Evolutionary conservation across 2,113 vertebrate genomes (phyloP), one percentile per base, ranked within the genome.

Genomic region (Orientallactaga bullata): DNA sequence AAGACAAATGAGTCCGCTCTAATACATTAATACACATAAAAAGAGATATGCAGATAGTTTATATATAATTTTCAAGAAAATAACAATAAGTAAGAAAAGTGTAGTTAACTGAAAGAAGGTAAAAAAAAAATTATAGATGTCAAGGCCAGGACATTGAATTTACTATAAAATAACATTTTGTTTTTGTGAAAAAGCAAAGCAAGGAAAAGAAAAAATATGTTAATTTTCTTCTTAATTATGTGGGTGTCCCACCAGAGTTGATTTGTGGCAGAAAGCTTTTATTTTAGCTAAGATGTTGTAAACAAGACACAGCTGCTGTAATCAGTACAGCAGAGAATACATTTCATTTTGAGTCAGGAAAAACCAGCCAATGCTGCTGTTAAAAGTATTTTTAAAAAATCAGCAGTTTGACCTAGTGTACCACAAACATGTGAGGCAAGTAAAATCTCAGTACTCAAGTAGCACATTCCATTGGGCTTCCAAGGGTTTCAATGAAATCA

Each of bases 271-370:
- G 84, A 95, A 81, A 93, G 30, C 78, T 61, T 84, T 86, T 91
- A 81, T 83, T 96, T 96, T 84, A 87, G 58, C 60, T 72, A 95
- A 88, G 60, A 89, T 92, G 90, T 87, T 69, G 15, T 95, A 93
- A 95, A 77, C 69, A 95, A 93, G 94, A 85, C 81, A 83, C 89
- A 96, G 80, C 83, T 95, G 80, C 55, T 92, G 42, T n/a, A 68
- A 89, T 95, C 37, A 80, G 72, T 87, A 91, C 82, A 96, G 71
- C 65, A 90, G 69, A 78, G 84, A 95, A 86, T 65, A 82, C 26
- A 94, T 91, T 95, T 96, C 35, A 93, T 90, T 47, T 58, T 63
- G 26, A 96, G 37, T 94, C 71, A 93, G 28, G 91, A 91, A 85
- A 10, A 20, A 66, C 82, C 74, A 79, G 20, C 58, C n/a, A 85